Evolutionary conservation across 1,140 invertebrate genomes (phyloP), one percentile per base, ranked within the genome.

Genomic region (Micrasema longulum): DNA sequence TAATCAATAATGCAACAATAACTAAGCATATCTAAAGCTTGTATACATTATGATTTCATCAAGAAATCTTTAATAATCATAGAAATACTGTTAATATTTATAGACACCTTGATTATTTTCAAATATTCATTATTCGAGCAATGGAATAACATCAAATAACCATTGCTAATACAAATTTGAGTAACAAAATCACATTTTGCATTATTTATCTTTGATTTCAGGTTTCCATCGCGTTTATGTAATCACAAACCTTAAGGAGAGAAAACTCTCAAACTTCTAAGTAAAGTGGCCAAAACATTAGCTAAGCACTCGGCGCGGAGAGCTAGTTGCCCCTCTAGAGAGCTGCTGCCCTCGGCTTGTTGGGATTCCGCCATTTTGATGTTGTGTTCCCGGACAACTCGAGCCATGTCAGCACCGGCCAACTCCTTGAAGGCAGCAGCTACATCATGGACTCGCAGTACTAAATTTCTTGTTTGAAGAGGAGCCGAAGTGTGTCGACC

Each of bases 251-350:
- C 22, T 63, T 75, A 92, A 62, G 91, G 91, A 48, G 91, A 91
- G 80, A 94, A 92, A n/a, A 92, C 91, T 76, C 93, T 87, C 70
- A 96, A 84, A 77, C 93, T 93, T 76, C 93, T 87, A 75, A 96
- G 86, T 55, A 96, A 80, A 16, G 92, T 91, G 45, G 93, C 93
- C 69, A 96, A 83, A 4, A 95, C 91, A 77, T 90, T 91, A 2
- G 94, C 94, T 71, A 96, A 80, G 47, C 89, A 89, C 76, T 94
- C 94, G 0, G 94, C 94, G 78, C 93, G 89, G 38, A 90, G 83
- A 69, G 90, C 89, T 69, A 91, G 78, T 72, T 90, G 89, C 9
- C 89, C 89, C 73, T 89, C 88, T 3, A 89, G 81, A 0, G 83
- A 84, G 4, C 82, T 83, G 52, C 41, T 74, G 11, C 75, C 78